Percentiles rank a stretch among this genome's conserved stretches.
phyloP scores from a whole-genome alignment of 2,113 vertebrate species.

The Salvelinus namaycush region DNA sequence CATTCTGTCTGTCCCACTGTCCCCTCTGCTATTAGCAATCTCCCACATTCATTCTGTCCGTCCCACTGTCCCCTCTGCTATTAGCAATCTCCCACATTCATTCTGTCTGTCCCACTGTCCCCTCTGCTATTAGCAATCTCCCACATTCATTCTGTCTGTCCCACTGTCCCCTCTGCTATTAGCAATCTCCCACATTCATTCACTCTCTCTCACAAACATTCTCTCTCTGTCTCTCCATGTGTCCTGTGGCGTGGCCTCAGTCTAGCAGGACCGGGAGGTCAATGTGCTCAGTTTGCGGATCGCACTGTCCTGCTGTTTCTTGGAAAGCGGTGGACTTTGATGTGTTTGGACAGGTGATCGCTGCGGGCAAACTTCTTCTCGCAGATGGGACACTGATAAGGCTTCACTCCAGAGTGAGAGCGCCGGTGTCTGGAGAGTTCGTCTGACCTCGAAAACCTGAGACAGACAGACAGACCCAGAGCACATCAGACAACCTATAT shows the following conservation, averaged over 20 bases:
- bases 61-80: too few relatives aligned
- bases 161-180: too few relatives aligned
- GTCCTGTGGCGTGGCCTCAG: not conserved
- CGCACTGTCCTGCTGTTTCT: slow-evolving; percentile 90
- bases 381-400: slow-evolving; percentile 93
- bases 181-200: too few relatives aligned
- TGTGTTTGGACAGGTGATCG: slow-evolving; percentile 98
- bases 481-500: not conserved
- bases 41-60: too few relatives aligned
- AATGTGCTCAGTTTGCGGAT: slow-evolving; percentile 81
- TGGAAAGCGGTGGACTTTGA: slow-evolving; percentile 99
- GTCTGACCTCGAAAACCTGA: slow-evolving; percentile 94
- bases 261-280: slow-evolving; percentile 31
- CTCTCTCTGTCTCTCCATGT: too few relatives aligned
- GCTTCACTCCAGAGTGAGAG: slow-evolving; percentile 96
- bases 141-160: too few relatives aligned
- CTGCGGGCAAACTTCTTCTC: slow-evolving; percentile 99
- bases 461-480: slow-evolving; percentile 8
- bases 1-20: too few relatives aligned
- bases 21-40: too few relatives aligned
- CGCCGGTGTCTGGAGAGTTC: slow-evolving; percentile 95
- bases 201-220: too few relatives aligned
- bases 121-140: too few relatives aligned
- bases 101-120: too few relatives aligned
- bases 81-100: too few relatives aligned